phyloP scores from a whole-genome alignment of 2,888 invertebrate genomes.

The Chesias legatella region DNA sequence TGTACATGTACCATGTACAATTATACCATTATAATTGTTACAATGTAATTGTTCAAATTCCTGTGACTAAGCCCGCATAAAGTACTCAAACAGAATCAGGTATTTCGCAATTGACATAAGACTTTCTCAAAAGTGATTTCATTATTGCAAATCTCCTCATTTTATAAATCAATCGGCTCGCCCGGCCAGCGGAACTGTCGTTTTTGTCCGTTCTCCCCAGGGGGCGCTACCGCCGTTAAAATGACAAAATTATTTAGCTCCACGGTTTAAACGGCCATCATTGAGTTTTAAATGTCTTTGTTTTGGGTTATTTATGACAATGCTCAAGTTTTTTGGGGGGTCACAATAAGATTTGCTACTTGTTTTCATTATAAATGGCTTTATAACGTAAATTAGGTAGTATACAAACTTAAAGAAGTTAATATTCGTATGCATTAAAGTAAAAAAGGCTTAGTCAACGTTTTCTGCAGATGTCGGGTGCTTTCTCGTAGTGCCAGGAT shows the following conservation, averaged over 20 bases:
- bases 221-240: slow-evolving; percentile 43
- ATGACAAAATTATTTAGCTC: slow-evolving; percentile 29
- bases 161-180: slow-evolving; percentile 11
- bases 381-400: too few species aligned
- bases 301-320: slow-evolving; percentile 31
- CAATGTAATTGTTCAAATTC: too few species aligned
- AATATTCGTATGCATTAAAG: too few species aligned
- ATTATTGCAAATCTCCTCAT: slow-evolving; percentile 8
- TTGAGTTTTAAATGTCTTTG: slow-evolving; percentile 25
- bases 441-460: too few species aligned
- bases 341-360: slow-evolving; percentile 6
- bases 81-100: too few species aligned
- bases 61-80: too few species aligned
- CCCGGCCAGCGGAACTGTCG: slow-evolving; percentile 15
- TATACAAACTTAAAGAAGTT: too few species aligned
- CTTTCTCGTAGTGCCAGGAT: too few species aligned
- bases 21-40: too few species aligned
- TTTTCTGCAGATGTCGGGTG: too few species aligned
- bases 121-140: background rate
- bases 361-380: slow-evolving; percentile 1
- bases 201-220: slow-evolving; percentile 34
- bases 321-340: background rate
- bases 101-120: too few species aligned
- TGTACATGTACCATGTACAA: too few species aligned
- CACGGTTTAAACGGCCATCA: slow-evolving; percentile 40